A percentile compares a stretch with the other conserved stretches of the same genome.
These are phyloP conservation scores for Pogona vitticeps DNA, from an alignment of 2,113 vertebrate genomes.

Conservation along the genomic window DNA sequence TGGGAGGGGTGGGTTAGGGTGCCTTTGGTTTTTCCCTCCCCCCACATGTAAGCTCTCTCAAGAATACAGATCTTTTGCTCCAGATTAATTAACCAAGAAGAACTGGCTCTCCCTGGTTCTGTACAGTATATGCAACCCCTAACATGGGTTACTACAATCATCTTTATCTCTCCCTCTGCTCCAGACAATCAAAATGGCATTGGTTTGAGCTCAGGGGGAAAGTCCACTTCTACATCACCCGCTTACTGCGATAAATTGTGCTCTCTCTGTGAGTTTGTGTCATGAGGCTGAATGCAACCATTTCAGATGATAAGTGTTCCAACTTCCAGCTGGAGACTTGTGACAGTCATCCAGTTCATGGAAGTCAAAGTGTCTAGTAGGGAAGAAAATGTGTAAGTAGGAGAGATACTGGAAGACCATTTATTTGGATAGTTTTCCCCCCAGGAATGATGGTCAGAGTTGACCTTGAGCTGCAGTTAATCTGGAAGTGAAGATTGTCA, in stretches of 20 bases:
- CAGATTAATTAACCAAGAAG: background rate
- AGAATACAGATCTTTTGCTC: background rate
- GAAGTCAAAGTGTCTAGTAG: conserved; percentile 12
- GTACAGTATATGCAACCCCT: background rate
- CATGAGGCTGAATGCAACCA: background rate
- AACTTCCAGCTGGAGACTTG: background rate
- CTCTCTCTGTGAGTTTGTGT: background rate
- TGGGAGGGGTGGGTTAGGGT: background rate
- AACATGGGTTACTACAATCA: background rate
- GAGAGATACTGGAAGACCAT: background rate
- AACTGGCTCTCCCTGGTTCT: background rate
- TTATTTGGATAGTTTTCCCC: background rate
- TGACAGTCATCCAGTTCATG: conserved; percentile 90
- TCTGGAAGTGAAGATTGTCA: conserved; percentile 2
- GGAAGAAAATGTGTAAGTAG: background rate
- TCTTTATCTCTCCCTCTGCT: background rate
- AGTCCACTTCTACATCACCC: background rate
- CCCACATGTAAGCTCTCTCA: too few relatives aligned
- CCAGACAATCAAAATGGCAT: too few relatives aligned
- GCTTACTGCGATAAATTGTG: background rate
- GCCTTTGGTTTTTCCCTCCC: background rate
- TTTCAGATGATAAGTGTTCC: background rate
- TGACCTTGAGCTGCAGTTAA: background rate
- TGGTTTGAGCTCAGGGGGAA: background rate
- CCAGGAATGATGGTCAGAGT: background rate